These are phyloP conservation scores for Chaetodon auriga DNA, from an alignment of 2,113 vertebrate species.

Conservation along the genomic window DNA sequence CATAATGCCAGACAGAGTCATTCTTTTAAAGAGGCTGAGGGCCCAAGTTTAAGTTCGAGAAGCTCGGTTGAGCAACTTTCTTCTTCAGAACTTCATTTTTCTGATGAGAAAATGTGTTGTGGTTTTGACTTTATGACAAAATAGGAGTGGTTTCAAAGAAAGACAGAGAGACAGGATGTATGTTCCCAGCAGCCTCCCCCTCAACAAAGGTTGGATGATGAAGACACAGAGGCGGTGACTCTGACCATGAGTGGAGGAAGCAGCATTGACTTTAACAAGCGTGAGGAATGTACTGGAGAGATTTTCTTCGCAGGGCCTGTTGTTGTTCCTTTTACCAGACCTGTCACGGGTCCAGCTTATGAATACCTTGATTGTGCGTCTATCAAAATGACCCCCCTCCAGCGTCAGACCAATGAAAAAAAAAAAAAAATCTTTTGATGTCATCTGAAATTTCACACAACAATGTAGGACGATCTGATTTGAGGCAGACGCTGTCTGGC, in stretches of 20 bases:
- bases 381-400: constrained; percentile 61
- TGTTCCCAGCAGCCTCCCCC: constrained; percentile 18
- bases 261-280: constrained; percentile 68
- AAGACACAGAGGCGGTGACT: constrained; percentile 61
- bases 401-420: constrained; percentile 38
- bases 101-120: constrained; percentile 26
- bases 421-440: constrained; percentile 77
- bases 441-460: constrained; percentile 84
- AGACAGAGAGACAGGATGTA: neutral
- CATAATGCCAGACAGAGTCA: constrained; percentile 1
- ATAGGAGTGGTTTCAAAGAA: neutral
- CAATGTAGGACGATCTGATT: constrained; percentile 82
- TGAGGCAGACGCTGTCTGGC: constrained; percentile 75
- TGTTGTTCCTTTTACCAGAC: constrained; percentile 67
- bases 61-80: neutral
- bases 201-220: constrained; percentile 47
- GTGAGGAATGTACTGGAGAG: constrained; percentile 70
- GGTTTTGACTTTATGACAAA: constrained; percentile 31
- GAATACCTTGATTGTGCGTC: constrained; percentile 78
- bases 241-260: constrained; percentile 58
- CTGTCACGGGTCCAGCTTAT: constrained; percentile 67
- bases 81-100: neutral
- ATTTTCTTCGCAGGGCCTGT: constrained; percentile 64
- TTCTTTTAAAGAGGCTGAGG: neutral
- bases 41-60: neutral